phyloP scores from a whole-genome alignment of 2,797 vertebrate species.

The Myotis pilosus region DNA sequence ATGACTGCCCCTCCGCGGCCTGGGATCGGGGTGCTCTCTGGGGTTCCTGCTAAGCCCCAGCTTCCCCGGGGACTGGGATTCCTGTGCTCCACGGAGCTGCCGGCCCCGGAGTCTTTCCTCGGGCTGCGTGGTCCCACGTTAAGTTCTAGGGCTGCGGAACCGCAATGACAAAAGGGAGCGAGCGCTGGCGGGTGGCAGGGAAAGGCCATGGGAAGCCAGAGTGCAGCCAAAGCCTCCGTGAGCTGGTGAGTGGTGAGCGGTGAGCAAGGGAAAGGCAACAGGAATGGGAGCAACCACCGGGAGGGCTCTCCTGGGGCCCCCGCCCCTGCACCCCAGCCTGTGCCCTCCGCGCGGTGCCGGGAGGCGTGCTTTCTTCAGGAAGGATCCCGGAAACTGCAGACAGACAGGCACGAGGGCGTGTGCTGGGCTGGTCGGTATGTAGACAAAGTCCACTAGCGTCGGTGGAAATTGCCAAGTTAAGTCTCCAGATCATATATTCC shows the following conservation, averaged over 20 bases:
- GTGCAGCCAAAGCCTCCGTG: not conserved
- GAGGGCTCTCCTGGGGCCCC: constrained; percentile 46
- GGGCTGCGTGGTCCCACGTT: not conserved
- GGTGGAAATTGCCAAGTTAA: constrained; percentile 30
- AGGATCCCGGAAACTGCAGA: constrained; percentile 55
- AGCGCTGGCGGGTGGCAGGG: not conserved
- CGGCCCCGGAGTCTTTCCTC: not conserved
- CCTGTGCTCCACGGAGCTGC: not conserved
- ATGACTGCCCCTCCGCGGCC: too few relatives aligned
- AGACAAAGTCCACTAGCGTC: constrained; percentile 63
- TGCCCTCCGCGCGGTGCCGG: constrained; percentile 11
- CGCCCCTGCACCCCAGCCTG: constrained; percentile 52
- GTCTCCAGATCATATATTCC: not conserved
- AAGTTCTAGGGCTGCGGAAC: not conserved
- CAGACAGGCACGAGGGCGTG: constrained; percentile 43
- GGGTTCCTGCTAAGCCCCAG: not conserved
- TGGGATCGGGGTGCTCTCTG: not conserved
- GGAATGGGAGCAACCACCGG: not conserved
- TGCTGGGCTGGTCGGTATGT: constrained; percentile 59
- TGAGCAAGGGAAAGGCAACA: constrained; percentile 33
- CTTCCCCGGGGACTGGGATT: not conserved
- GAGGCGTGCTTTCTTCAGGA: not conserved
- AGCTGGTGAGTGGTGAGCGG: too few relatives aligned
- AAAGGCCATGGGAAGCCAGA: not conserved
- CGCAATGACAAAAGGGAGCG: not conserved